Conservation (phyloP, 2,888 invertebrate species). For the Notocelia uddmanniana region DNA sequence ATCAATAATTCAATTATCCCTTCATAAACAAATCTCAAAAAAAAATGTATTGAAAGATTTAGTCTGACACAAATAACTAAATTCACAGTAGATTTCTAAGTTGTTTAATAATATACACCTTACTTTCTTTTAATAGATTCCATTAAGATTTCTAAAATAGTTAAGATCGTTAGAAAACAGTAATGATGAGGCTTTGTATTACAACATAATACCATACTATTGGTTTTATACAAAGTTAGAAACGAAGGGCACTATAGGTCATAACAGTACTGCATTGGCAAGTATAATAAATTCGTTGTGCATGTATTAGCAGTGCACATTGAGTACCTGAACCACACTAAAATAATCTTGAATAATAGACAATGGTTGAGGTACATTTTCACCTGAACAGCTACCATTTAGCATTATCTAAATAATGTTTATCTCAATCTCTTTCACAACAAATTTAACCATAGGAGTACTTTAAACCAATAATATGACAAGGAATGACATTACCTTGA, state of each 20-base stretch:
- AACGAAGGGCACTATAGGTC: slow-evolving; percentile 46
- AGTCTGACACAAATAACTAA: background rate
- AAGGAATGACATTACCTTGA: slow-evolving; percentile 38
- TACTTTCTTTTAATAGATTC: background rate
- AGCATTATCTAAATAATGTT: background rate
- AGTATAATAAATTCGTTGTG: slow-evolving; percentile 22
- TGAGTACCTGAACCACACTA: slow-evolving; percentile 3
- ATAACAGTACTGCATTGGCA: slow-evolving; percentile 25
- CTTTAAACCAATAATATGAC: slow-evolving; percentile 15
- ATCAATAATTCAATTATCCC: background rate
- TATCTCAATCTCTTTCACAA: background rate
- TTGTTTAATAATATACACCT: background rate
- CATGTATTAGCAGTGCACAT: slow-evolving; percentile 9
- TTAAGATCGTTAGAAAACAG: background rate
- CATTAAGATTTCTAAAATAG: background rate
- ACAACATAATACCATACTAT: background rate
- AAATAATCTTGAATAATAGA: slow-evolving; percentile 9
- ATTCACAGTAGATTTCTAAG: background rate
- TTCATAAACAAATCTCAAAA: background rate
- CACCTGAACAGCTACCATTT: background rate
- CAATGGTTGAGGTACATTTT: background rate
- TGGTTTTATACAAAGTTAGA: slow-evolving; percentile 12
- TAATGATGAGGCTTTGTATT: background rate
- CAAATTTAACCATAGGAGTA: background rate
- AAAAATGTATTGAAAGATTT: no score